Conservation (phyloP, 2,797 vertebrate genomes). For the Psittacula derbiana region DNA sequence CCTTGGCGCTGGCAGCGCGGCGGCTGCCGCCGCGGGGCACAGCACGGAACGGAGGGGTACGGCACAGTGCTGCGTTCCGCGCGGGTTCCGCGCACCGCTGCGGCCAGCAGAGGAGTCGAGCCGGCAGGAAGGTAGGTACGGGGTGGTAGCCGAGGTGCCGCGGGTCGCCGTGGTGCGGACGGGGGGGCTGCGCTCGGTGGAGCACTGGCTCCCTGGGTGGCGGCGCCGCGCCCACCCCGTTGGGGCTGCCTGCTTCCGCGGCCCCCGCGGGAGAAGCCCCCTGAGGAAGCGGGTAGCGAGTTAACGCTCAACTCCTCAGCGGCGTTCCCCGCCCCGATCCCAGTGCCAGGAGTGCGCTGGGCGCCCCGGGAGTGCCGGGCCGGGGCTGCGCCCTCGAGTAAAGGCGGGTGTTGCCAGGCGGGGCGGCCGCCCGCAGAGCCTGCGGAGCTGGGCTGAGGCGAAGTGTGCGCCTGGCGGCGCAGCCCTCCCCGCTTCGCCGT, state of each 20-base stretch:
- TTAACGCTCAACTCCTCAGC: background rate
- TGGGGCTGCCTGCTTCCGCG: background rate
- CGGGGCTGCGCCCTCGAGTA: background rate
- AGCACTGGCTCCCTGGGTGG: background rate
- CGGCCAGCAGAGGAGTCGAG: background rate
- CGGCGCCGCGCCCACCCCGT: background rate
- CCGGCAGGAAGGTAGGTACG: background rate
- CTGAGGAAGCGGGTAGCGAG: background rate
- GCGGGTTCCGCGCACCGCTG: background rate
- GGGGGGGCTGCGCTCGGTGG: background rate
- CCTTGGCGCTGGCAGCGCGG: constrained; percentile 17
- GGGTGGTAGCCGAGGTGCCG: background rate
- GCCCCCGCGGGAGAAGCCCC: background rate
- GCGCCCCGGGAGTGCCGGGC: too few relatives aligned
- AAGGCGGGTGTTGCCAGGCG: background rate
- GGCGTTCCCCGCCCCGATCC: background rate
- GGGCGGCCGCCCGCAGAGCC: background rate
- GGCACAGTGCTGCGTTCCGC: background rate
- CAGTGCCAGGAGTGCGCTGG: background rate
- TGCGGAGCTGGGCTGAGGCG: background rate
- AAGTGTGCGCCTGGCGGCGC: too few relatives aligned
- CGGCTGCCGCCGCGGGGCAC: background rate
- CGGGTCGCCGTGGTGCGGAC: background rate
- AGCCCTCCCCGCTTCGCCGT: background rate
- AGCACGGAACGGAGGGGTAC: background rate